A percentile compares a stretch with the other conserved stretches of the same genome.
Conservation (phyloP, 2,888 invertebrate species). For the Archaeoteleia sp. region DNA sequence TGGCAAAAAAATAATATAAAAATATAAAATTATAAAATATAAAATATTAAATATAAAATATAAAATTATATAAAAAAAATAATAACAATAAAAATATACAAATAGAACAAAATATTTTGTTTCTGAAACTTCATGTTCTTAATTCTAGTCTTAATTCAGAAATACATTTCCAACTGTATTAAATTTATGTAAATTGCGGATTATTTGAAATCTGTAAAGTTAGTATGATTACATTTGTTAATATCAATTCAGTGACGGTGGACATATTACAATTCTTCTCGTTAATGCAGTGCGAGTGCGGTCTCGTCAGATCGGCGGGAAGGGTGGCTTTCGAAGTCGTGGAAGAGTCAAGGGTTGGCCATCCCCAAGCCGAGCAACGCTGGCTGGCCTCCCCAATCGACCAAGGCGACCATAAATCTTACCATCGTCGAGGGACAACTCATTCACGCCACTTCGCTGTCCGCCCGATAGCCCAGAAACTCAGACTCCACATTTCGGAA, state of each 20-base stretch:
- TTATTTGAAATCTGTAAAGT: too few relatives aligned
- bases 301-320: conserved; percentile 54
- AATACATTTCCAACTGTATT: too few relatives aligned
- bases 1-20: too few relatives aligned
- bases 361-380: conserved; percentile 60
- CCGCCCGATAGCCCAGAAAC: conserved; percentile 64
- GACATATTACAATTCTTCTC: conserved; percentile 54
- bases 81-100: too few relatives aligned
- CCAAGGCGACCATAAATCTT: conserved; percentile 73
- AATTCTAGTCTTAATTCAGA: too few relatives aligned
- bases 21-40: too few relatives aligned
- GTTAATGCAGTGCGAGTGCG: conserved; percentile 55
- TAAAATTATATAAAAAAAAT: too few relatives aligned
- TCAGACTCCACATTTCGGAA: conserved; percentile 46
- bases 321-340: conserved; percentile 62
- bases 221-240: conserved; percentile 17
- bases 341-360: conserved; percentile 71
- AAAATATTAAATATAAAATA: too few relatives aligned
- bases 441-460: conserved; percentile 73
- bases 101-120: too few relatives aligned
- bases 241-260: conserved; percentile 29
- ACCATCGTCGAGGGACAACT: conserved; percentile 73
- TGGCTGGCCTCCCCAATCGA: conserved; percentile 61
- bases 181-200: too few relatives aligned
- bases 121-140: too few relatives aligned